Evolutionary conservation across 2,797 vertebrate genomes (phyloP).

Genomic region (Rhabdomys pumilio): DNA sequence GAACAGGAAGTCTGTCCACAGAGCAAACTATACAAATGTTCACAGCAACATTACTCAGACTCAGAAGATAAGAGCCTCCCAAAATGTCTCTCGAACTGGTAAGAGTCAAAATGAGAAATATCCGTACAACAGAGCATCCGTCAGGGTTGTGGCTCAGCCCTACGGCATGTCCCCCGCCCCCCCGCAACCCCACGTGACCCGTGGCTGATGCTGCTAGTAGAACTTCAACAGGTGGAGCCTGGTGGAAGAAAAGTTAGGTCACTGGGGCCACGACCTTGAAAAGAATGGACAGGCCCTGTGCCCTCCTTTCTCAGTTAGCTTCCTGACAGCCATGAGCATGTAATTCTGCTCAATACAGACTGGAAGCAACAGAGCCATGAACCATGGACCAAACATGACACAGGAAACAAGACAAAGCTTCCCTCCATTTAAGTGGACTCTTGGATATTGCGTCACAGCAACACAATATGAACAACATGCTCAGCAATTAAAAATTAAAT

Average conservation of each 20-base stretch:
- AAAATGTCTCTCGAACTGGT: background rate
- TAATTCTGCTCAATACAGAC: background rate
- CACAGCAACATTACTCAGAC: background rate
- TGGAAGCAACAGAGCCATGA: background rate
- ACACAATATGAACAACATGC: background rate
- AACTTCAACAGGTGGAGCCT: background rate
- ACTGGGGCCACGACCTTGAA: no score
- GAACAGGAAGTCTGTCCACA: background rate
- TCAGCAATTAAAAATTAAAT: background rate
- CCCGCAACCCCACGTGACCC: background rate
- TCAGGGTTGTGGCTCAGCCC: background rate
- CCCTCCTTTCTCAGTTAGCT: background rate
- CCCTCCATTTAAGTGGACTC: background rate
- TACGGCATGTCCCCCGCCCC: background rate
- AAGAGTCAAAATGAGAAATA: background rate
- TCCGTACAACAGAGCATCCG: accelerated
- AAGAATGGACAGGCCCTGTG: background rate
- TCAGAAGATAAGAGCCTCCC: background rate
- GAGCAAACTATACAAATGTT: background rate
- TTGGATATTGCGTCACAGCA: no score
- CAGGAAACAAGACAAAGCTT: background rate
- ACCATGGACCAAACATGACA: background rate
- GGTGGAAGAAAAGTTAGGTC: background rate
- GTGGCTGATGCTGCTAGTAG: background rate
- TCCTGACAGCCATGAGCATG: background rate